phyloP scores from a whole-genome alignment of 2,888 invertebrate species.

The Pseudoips prasinana region DNA sequence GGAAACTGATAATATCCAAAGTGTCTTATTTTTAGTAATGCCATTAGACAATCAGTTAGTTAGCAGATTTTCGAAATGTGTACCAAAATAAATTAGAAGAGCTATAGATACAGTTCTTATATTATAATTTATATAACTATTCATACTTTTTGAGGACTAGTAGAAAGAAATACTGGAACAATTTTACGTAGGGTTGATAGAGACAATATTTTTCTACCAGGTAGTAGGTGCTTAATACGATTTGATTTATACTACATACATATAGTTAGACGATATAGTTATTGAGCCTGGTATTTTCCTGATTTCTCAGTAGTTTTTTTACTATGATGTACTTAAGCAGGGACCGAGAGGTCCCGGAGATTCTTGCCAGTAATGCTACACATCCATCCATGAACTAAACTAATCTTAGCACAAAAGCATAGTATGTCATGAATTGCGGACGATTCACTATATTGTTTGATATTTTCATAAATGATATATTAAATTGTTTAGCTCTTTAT shows the following conservation, averaged over 20 bases:
- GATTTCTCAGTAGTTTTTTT: slow-evolving; percentile 66
- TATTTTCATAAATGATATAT: slow-evolving; percentile 73
- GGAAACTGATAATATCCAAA: slow-evolving; percentile 73
- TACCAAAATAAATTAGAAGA: slow-evolving; percentile 67
- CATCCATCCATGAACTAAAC: slow-evolving; percentile 73
- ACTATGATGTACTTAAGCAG: slow-evolving; percentile 45
- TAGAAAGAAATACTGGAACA: slow-evolving; percentile 62
- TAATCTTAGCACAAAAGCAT: slow-evolving; percentile 62
- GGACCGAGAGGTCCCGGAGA: slow-evolving; percentile 54
- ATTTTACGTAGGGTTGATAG: slow-evolving; percentile 73
- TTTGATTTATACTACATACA: slow-evolving; percentile 53
- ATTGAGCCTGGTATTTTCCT: slow-evolving; percentile 63
- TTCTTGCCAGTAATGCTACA: slow-evolving; percentile 74
- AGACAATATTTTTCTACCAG: slow-evolving; percentile 73
- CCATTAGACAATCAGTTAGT: slow-evolving; percentile 74
- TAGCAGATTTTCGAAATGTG: slow-evolving; percentile 75
- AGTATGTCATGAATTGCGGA: slow-evolving; percentile 62
- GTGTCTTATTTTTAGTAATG: slow-evolving; percentile 80
- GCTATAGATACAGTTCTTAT: slow-evolving; percentile 59
- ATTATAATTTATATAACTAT: slow-evolving; percentile 50
- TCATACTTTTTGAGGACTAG: slow-evolving; percentile 49
- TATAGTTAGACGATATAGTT: slow-evolving; percentile 66
- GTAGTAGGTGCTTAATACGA: slow-evolving; percentile 70
- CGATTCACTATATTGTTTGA: slow-evolving; percentile 58
- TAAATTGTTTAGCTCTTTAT: slow-evolving; percentile 70